These are phyloP conservation scores for Pyrocephalus nanus DNA, from an alignment of 2,797 vertebrate species.

Conservation along the genomic window DNA sequence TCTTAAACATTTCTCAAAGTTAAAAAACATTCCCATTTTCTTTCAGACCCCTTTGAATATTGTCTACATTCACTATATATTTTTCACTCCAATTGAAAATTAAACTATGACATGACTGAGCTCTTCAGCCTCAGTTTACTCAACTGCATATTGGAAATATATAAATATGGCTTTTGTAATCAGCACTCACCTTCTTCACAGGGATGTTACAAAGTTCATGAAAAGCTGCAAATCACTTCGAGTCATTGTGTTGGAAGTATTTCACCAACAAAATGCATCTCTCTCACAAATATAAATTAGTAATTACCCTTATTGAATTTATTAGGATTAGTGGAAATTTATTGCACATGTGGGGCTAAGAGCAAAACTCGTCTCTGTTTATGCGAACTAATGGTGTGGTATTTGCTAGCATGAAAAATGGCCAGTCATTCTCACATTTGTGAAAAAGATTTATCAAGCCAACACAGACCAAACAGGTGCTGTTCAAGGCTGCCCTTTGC, in stretches of 20 bases:
- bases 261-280: background rate
- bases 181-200: background rate
- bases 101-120: background rate
- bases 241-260: background rate
- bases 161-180: background rate
- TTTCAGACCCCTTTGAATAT: background rate
- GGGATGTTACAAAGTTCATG: background rate
- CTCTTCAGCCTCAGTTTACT: background rate
- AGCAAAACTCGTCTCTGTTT: background rate
- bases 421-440: background rate
- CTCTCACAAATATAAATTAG: background rate
- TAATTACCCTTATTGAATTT: background rate
- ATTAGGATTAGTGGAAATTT: background rate
- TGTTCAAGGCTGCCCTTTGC: slow-evolving; percentile 28
- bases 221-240: background rate
- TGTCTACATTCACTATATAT: background rate
- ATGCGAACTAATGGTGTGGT: background rate
- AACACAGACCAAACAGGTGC: slow-evolving; percentile 18
- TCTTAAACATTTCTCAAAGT: rapidly evolving
- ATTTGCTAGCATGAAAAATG: slow-evolving; percentile 12
- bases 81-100: background rate
- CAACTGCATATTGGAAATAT: background rate
- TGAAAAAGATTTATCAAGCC: slow-evolving; percentile 44
- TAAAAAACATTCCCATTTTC: background rate
- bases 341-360: background rate